phyloP scores from a whole-genome alignment of 2,888 invertebrate genomes.

The Drosophila borealis region DNA sequence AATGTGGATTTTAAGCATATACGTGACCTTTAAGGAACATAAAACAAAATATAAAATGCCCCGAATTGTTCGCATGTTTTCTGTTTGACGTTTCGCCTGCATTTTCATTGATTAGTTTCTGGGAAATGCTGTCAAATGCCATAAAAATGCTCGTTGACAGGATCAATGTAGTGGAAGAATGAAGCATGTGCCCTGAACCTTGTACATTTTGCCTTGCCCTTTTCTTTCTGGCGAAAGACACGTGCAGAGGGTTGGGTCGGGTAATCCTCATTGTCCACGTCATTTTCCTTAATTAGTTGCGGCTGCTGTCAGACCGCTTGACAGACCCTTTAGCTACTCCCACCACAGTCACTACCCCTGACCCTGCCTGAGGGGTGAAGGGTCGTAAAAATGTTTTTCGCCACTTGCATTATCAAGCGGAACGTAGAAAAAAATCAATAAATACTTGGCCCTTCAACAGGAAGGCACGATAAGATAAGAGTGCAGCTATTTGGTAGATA shows the following conservation, averaged over 20 bases:
- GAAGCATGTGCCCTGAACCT: slow-evolving; percentile 1
- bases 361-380: slow-evolving; percentile 1
- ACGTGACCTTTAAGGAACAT: slow-evolving; percentile 45
- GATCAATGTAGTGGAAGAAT: slow-evolving; percentile 51
- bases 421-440: slow-evolving; percentile 53
- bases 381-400: slow-evolving; percentile 48
- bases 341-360: slow-evolving; percentile 1
- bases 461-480: slow-evolving; percentile 56
- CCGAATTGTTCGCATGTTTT: slow-evolving; percentile 1
- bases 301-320: slow-evolving; percentile 51
- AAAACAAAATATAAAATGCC: background rate
- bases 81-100: slow-evolving; percentile 21
- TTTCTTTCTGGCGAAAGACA: slow-evolving; percentile 23
- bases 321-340: slow-evolving; percentile 43
- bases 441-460: slow-evolving; percentile 26
- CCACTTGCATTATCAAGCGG: slow-evolving; percentile 38
- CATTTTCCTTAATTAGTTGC: slow-evolving; percentile 64
- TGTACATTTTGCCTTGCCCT: slow-evolving; percentile 8
- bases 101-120: slow-evolving; percentile 36
- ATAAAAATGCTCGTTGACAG: slow-evolving; percentile 54
- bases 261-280: slow-evolving; percentile 51
- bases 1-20: background rate
- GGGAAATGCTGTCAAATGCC: slow-evolving; percentile 54
- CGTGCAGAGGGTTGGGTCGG: slow-evolving; percentile 31
- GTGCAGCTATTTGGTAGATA: slow-evolving; percentile 31